Base-by-base conservation (phyloP, 1,140 invertebrate species). In the Dicyema japonicum region DNA sequence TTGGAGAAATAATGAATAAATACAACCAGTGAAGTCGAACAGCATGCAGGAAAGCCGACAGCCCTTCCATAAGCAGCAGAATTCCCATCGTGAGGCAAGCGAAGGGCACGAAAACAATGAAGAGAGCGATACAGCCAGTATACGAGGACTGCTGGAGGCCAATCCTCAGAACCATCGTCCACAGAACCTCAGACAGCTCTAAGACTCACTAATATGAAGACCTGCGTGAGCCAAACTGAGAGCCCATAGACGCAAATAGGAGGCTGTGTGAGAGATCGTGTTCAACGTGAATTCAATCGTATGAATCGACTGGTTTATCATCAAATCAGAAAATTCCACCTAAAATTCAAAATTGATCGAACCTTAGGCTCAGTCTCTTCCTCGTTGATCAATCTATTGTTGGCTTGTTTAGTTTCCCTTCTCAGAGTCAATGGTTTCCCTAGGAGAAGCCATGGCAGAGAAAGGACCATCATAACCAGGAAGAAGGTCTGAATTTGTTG, bases 11-110 rank as follows among this genome's bases (percentile, higher is more conserved):
- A 23, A 30, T 11, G 18, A n/a, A 15, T n/a, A n/a, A n/a, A n/a
- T n/a, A n/a, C n/a, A n/a, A n/a, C 85, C 85, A 97, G 52, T 97
- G 85, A 30, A 97, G 59, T 60, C 82, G 71, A 29, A 94, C 62
- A 3, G 80, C 85, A 45, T 94, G 85, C 28, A 94, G 60, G 56
- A 94, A 94, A 24, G 85, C 82, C 18, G 78, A 88, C 1, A 94
- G 56, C 3, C 85, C 85, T 60, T 92, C 82, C 82, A 92, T 80
- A 44, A 76, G 52, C 27, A 90, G 63, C 32, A 90, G 57, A 53
- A 82, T 67, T 41, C 65, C 65, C 27, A 92, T 44, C 6, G 75
- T 74, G 38, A 80, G 63, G 30, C 64, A 51, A 9, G 69, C 65
- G 72, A 78, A 92, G 27, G 62, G 60, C 11, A 59, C 63, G 49